Conservation (phyloP, 2,888 invertebrate genomes). For the Lasioglossum vierecki region DNA sequence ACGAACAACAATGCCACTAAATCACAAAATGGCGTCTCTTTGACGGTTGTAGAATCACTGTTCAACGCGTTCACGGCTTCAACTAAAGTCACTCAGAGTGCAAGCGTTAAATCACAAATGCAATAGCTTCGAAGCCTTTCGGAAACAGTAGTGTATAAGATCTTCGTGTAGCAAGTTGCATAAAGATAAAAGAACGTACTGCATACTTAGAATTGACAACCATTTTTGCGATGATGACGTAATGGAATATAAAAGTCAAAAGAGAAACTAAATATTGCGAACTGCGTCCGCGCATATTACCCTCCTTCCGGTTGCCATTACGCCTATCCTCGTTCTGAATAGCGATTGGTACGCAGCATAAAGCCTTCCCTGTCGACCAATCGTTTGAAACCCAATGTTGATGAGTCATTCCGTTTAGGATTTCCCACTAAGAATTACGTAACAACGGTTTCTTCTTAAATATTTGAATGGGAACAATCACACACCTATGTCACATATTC, state of each 20-base stretch:
- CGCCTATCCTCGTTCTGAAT: constrained; percentile 27
- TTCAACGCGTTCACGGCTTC: constrained; percentile 26
- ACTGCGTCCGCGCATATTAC: constrained; percentile 26
- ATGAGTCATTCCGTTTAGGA: constrained; percentile 70
- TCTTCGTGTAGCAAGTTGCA: not conserved
- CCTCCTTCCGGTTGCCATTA: constrained; percentile 63
- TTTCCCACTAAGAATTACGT: constrained; percentile 42
- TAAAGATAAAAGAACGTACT: constrained; percentile 33
- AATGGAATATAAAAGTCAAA: constrained; percentile 67
- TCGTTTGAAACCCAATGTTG: constrained; percentile 64
- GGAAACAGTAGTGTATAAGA: not conserved
- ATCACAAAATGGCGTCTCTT: constrained; percentile 65
- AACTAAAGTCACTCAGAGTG: constrained; percentile 32
- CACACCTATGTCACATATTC: not conserved
- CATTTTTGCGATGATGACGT: constrained; percentile 67
- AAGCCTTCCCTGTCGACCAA: constrained; percentile 65
- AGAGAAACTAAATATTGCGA: constrained; percentile 43
- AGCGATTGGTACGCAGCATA: constrained; percentile 55
- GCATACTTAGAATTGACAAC: constrained; percentile 63
- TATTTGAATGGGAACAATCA: not conserved
- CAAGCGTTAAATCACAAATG: constrained; percentile 35
- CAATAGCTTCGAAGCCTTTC: constrained; percentile 14
- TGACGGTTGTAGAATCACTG: constrained; percentile 48
- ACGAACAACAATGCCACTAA: constrained; percentile 44
- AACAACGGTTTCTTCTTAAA: constrained; percentile 24